Evolutionary conservation across 2,797 vertebrate species (phyloP).

Genomic region (Sebastes umbrosus): DNA sequence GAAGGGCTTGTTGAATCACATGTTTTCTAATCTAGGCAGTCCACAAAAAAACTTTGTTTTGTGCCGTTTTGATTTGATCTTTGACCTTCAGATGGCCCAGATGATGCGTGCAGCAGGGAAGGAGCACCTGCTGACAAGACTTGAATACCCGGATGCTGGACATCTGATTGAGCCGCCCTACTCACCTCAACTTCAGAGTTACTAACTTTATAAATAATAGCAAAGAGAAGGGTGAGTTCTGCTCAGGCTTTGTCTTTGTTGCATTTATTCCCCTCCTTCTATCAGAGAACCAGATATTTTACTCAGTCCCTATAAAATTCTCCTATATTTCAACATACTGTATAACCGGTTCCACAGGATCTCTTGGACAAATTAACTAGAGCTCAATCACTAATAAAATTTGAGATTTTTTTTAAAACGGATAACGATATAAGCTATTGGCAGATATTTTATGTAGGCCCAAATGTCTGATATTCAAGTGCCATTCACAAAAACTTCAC

Average conservation of each 20-base stretch:
- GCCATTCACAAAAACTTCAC: too few relatives aligned
- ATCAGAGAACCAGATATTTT: not conserved
- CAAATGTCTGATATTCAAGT: too few relatives aligned
- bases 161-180: constrained; percentile 82
- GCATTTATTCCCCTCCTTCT: not conserved
- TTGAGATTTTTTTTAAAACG: too few relatives aligned
- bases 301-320: not conserved
- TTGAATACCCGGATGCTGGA: constrained; percentile 65
- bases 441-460: too few relatives aligned
- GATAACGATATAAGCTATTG: too few relatives aligned
- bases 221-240: not conserved
- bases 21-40: too few relatives aligned
- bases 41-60: too few relatives aligned
- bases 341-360: not conserved
- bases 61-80: not conserved
- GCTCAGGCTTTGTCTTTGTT: not conserved
- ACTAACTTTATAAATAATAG: constrained; percentile 39
- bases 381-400: not conserved
- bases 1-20: too few relatives aligned
- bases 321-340: not conserved
- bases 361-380: not conserved
- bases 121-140: constrained; percentile 60
- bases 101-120: constrained; percentile 72
- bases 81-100: constrained; percentile 52
- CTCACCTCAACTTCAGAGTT: constrained; percentile 68